phyloP scores from a whole-genome alignment of 1,140 invertebrate genomes.

The Alviniconcha marisindica region DNA sequence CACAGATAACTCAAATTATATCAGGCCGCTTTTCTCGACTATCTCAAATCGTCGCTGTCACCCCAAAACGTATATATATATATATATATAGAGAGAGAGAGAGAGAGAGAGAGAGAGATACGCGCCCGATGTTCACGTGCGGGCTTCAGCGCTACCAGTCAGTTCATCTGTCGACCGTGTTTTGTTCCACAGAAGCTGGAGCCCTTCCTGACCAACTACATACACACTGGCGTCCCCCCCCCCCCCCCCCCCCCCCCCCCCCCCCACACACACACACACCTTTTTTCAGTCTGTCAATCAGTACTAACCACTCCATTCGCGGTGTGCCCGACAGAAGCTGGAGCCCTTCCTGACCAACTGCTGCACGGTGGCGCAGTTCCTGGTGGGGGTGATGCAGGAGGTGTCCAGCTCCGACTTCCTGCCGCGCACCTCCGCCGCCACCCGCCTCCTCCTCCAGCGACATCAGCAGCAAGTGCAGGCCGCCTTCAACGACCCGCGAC shows the following conservation, averaged over 20 bases:
- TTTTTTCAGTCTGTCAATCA: too few relatives aligned
- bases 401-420: slow-evolving; percentile 53
- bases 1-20: too few relatives aligned
- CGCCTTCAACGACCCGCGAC: slow-evolving; percentile 67
- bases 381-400: slow-evolving; percentile 69
- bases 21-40: too few relatives aligned
- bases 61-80: too few relatives aligned
- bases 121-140: too few relatives aligned
- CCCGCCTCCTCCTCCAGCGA: slow-evolving; percentile 65
- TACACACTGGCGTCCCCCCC: neutral
- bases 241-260: neutral
- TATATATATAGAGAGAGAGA: too few relatives aligned
- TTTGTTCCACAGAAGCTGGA: slow-evolving; percentile 73
- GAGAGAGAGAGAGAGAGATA: too few relatives aligned
- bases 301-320: too few relatives aligned
- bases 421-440: slow-evolving; percentile 55
- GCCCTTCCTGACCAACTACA: neutral
- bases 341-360: slow-evolving; percentile 72
- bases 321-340: slow-evolving; percentile 71
- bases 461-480: slow-evolving; percentile 65
- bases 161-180: too few relatives aligned
- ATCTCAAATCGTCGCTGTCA: too few relatives aligned
- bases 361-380: slow-evolving; percentile 61
- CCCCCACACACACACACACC: neutral
- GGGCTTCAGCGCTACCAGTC: too few relatives aligned